These are phyloP conservation scores for Caenorhabditis tropicalis DNA, from an alignment of 1,140 invertebrate species.

Conservation along the genomic window DNA sequence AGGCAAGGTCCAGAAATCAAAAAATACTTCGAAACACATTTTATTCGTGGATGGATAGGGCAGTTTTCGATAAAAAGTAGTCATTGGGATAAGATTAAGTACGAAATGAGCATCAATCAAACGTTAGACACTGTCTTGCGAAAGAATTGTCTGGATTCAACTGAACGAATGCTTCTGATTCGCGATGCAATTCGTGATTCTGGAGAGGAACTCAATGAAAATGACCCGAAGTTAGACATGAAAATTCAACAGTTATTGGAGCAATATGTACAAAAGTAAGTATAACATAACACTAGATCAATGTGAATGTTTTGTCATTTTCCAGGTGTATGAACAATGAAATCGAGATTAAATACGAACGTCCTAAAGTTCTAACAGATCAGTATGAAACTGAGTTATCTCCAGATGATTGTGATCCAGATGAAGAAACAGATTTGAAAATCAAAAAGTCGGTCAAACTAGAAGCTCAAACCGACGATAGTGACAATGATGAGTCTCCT, in stretches of 20 bases:
- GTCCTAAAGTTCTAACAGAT: neutral
- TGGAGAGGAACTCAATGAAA: neutral
- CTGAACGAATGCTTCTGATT: slow-evolving; percentile 8
- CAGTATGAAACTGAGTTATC: neutral
- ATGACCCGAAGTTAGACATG: neutral
- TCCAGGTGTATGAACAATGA: neutral
- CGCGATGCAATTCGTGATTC: slow-evolving; percentile 1
- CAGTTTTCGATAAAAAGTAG: neutral
- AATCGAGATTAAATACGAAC: slow-evolving; percentile 5
- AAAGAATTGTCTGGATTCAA: neutral
- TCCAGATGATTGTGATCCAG: neutral
- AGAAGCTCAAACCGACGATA: neutral
- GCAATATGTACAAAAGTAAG: slow-evolving; percentile 13
- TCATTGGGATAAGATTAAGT: neutral
- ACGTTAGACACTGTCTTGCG: neutral
- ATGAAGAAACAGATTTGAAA: neutral
- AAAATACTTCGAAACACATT: slow-evolving; percentile 14
- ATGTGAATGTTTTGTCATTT: neutral
- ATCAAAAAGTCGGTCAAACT: neutral
- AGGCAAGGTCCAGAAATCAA: neutral
- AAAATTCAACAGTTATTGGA: slow-evolving; percentile 14
- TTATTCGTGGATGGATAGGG: slow-evolving; percentile 21
- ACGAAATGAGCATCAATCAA: neutral
- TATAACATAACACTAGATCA: neutral
- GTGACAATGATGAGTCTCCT: neutral